phyloP scores from a whole-genome alignment of 2,888 invertebrate species.

The Selenia dentaria region DNA sequence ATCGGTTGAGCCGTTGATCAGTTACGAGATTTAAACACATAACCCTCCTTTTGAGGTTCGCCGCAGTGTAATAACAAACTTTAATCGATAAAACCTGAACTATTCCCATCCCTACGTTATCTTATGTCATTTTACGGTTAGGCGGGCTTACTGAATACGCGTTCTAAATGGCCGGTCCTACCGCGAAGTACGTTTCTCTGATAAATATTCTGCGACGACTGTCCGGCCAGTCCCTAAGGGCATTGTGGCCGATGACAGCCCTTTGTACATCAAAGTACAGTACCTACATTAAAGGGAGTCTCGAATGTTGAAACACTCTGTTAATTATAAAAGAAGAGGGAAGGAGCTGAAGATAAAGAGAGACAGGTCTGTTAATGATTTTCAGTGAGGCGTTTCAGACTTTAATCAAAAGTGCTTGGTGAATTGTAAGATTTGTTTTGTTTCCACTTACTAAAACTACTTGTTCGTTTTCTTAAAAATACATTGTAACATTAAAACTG shows the following conservation, averaged over 20 bases:
- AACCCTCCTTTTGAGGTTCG: too few species aligned
- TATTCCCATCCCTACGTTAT: not conserved
- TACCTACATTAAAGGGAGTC: slow-evolving; percentile 18
- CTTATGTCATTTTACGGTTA: slow-evolving; percentile 5
- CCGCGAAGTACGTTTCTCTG: not conserved
- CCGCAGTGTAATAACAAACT: too few species aligned
- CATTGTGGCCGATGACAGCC: slow-evolving; percentile 17
- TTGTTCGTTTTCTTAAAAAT: too few species aligned
- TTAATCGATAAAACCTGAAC: not conserved
- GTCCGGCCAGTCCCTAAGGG: not conserved
- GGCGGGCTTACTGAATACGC: slow-evolving; percentile 6
- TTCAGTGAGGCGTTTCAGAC: not conserved
- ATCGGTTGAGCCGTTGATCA: too few species aligned
- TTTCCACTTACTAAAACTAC: too few species aligned
- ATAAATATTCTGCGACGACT: too few species aligned
- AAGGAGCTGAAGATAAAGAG: not conserved
- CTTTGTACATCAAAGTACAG: slow-evolving; percentile 14
- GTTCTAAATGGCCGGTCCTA: not conserved
- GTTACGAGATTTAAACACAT: too few species aligned
- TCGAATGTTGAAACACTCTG: slow-evolving; percentile 12
- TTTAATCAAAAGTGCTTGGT: too few species aligned
- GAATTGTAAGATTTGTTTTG: too few species aligned
- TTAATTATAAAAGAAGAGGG: slow-evolving; percentile 12
- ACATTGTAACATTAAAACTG: too few species aligned
- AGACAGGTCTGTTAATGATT: not conserved